phyloP scores from a whole-genome alignment of 37 sponge, comb jelly and placozoan species.

The Dysidea cf. avara region DNA sequence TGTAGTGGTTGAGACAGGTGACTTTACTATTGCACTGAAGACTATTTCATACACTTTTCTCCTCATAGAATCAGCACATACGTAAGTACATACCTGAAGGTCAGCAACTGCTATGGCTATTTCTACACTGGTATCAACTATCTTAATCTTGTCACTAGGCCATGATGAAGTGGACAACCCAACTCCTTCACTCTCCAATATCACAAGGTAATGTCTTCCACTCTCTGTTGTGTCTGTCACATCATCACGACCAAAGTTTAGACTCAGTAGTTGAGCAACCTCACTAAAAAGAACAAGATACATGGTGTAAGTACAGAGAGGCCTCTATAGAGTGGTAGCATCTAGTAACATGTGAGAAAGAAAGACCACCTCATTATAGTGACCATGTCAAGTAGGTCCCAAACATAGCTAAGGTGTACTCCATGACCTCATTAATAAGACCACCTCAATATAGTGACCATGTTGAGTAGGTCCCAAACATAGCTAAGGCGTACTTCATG shows the following conservation, averaged over 20 bases:
- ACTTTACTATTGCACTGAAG: no score
- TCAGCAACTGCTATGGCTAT: constrained; percentile 35
- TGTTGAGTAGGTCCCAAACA: no score
- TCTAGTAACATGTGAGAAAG: background rate
- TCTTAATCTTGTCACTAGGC: constrained; percentile 30
- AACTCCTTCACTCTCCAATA: background rate
- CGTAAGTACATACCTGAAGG: constrained; percentile 18
- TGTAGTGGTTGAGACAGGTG: no score
- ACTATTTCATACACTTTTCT: no score
- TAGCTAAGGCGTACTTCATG: no score
- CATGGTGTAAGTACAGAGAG: background rate
- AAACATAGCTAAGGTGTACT: no score
- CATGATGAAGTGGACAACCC: constrained; percentile 15
- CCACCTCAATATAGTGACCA: no score
- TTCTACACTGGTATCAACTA: constrained; percentile 47
- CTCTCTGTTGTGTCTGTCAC: background rate
- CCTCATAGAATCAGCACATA: no score
- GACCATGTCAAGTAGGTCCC: no score
- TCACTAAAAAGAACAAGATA: constrained; percentile 13
- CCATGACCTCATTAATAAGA: no score
- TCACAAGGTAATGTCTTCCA: background rate
- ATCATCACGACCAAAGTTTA: constrained; percentile 37
- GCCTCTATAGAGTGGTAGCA: background rate
- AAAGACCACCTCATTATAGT: no score
- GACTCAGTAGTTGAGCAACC: constrained; percentile 48